Percentiles rank a stretch among this genome's conserved stretches.
These are phyloP conservation scores for Caenorhabditis sp. DNA, from an alignment of 2,888 invertebrate species.

Conservation along the genomic window DNA sequence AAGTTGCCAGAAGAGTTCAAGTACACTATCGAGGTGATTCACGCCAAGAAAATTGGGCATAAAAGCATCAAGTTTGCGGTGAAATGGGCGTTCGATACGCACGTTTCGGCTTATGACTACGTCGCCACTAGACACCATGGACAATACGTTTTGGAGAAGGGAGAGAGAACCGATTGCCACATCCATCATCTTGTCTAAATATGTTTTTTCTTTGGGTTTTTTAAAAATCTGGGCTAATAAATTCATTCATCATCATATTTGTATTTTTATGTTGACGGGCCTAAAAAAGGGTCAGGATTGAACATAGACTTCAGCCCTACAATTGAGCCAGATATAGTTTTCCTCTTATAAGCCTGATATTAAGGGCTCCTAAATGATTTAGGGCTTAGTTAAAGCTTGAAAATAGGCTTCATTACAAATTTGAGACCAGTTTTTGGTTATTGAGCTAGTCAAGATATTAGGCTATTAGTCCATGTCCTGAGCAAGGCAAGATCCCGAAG, in stretches of 20 bases:
- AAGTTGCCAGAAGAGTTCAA: neutral
- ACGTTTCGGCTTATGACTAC: neutral
- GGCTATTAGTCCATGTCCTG: too few species aligned
- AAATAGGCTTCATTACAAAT: too few species aligned
- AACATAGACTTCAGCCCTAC: neutral
- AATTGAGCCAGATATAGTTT: too few species aligned
- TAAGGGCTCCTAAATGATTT: too few species aligned
- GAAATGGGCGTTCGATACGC: neutral
- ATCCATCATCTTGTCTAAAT: neutral
- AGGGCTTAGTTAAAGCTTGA: too few species aligned
- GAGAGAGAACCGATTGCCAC: neutral
- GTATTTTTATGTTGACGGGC: neutral
- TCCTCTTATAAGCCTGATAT: too few species aligned
- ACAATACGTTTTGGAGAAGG: neutral
- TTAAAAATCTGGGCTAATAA: neutral
- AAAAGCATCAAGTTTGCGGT: neutral
- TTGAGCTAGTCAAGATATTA: too few species aligned
- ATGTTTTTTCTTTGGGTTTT: neutral
- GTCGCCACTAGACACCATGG: neutral
- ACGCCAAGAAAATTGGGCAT: neutral
- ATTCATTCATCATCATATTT: neutral
- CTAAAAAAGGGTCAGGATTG: neutral
- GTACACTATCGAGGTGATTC: neutral
- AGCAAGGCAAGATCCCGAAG: too few species aligned
- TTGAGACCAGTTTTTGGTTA: too few species aligned